A percentile compares a stretch with the other conserved stretches of the same genome.
phyloP scores from a whole-genome alignment of 2,113 vertebrate genomes.

The Indri indri region DNA sequence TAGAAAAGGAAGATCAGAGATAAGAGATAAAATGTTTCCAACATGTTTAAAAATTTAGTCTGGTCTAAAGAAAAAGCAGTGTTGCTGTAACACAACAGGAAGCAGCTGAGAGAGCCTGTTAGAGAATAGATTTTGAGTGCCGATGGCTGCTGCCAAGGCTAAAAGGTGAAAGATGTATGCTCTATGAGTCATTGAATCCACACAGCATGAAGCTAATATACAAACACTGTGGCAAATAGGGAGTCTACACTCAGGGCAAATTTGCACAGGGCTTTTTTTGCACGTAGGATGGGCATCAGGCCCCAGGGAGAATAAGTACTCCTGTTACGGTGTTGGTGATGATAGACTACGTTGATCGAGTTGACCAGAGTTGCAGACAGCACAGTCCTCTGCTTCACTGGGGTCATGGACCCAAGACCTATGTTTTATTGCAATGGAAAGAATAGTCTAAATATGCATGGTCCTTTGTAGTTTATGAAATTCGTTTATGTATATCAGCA shows the following conservation, averaged over 20 bases:
- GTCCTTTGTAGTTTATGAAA: accelerated
- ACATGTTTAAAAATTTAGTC: background rate
- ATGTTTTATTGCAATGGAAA: accelerated
- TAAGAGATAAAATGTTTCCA: background rate
- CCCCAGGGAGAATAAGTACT: background rate
- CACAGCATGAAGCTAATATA: accelerated
- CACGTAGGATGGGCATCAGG: background rate
- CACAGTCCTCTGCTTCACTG: accelerated
- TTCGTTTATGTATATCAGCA: background rate
- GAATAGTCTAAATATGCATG: accelerated
- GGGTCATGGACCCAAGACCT: background rate
- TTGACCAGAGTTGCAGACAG: accelerated
- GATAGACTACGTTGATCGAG: accelerated
- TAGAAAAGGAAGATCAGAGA: background rate
- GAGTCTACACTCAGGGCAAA: background rate
- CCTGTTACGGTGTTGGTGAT: accelerated
- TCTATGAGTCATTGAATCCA: background rate
- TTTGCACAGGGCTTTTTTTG: background rate
- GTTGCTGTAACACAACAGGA: background rate
- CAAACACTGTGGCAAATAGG: accelerated
- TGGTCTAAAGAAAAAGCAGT: background rate
- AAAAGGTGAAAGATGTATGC: background rate
- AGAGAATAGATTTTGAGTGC: background rate
- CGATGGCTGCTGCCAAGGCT: too few relatives aligned
- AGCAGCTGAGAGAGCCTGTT: background rate